These are phyloP conservation scores for Microtus agrestis DNA, from an alignment of 2,797 vertebrate genomes.

Conservation along the genomic window DNA sequence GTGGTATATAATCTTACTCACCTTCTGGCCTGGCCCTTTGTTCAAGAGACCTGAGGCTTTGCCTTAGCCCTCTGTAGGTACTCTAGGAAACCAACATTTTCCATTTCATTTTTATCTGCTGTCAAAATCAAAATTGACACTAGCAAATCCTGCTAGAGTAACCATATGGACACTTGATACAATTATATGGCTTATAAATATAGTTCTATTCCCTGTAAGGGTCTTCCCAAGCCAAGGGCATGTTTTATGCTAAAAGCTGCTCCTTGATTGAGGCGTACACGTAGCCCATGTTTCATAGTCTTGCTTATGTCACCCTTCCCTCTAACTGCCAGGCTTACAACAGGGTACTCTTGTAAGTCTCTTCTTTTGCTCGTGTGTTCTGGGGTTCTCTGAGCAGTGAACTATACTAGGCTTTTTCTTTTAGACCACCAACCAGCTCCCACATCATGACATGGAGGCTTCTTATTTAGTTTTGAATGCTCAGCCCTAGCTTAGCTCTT, in stretches of 20 bases:
- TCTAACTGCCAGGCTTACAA: fast-evolving
- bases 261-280: not conserved
- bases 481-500: not conserved
- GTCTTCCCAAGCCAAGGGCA: not conserved
- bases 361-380: not conserved
- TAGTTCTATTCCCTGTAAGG: not conserved
- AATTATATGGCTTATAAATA: not conserved
- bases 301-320: fast-evolving
- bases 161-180: fast-evolving
- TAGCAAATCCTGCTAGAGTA: not conserved
- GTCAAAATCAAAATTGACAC: not conserved
- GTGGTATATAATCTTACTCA: not conserved
- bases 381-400: fast-evolving
- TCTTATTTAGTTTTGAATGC: not conserved
- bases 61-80: not conserved
- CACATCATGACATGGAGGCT: not conserved
- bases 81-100: not conserved
- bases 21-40: not conserved
- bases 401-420: not conserved
- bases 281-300: fast-evolving
- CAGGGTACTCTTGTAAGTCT: no score
- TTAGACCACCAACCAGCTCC: not conserved
- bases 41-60: fast-evolving
- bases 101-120: fast-evolving
- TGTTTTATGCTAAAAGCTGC: not conserved